Conservation (phyloP, 1,140 invertebrate genomes). For the Laupala kohalensis region DNA sequence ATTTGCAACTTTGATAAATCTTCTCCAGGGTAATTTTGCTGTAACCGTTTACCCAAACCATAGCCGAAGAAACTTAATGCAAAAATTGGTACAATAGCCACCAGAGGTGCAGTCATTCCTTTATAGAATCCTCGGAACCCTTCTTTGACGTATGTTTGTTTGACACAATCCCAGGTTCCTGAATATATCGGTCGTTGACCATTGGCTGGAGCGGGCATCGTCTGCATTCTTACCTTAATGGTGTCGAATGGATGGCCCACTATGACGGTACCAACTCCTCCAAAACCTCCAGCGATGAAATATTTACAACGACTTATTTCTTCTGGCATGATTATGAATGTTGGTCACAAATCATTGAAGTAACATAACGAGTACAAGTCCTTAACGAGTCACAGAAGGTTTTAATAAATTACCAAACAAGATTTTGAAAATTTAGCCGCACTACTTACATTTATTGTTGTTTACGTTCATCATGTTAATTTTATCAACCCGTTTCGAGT, state of each 20-base stretch:
- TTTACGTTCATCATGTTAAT: too few relatives aligned
- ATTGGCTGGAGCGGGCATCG: conserved; percentile 48
- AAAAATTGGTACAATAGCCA: conserved; percentile 75
- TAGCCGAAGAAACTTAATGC: conserved; percentile 95
- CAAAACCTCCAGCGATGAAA: conserved; percentile 91
- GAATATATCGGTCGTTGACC: conserved; percentile 65
- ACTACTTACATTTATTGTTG: too few relatives aligned
- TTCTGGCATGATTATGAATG: neutral
- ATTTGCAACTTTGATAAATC: conserved; percentile 57
- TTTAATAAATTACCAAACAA: too few relatives aligned
- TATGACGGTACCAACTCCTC: conserved; percentile 85
- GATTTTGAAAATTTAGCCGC: too few relatives aligned
- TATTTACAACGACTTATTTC: conserved; percentile 46
- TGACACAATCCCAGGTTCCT: conserved; percentile 90
- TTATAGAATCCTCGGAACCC: conserved; percentile 73
- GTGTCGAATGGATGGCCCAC: conserved; percentile 91
- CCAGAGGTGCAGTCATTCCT: conserved; percentile 54
- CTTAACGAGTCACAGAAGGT: too few relatives aligned
- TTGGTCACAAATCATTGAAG: too few relatives aligned
- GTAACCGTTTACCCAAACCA: conserved; percentile 80
- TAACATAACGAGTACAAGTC: too few relatives aligned
- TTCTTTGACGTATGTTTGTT: conserved; percentile 80
- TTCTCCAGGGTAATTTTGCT: conserved; percentile 47
- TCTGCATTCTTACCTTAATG: conserved; percentile 46
- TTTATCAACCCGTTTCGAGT: too few relatives aligned